These are phyloP conservation scores for Hassar affinis DNA, from an alignment of 2,113 vertebrate species.

Conservation along the genomic window DNA sequence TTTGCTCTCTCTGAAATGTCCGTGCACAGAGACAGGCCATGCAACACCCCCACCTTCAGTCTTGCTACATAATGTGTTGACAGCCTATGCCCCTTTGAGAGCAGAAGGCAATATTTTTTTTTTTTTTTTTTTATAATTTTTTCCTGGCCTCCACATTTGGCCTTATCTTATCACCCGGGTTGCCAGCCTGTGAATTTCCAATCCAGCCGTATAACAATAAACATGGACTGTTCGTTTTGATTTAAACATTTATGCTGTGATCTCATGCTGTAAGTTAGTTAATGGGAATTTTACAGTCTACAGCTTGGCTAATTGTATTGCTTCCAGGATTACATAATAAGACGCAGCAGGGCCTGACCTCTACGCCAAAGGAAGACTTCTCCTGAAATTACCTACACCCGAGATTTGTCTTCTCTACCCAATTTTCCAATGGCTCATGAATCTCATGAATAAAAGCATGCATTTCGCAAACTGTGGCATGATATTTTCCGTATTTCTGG, in stretches of 20 bases:
- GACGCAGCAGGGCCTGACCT: background rate
- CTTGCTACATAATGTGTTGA: constrained; percentile 66
- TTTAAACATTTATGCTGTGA: background rate
- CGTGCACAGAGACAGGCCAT: constrained; percentile 18
- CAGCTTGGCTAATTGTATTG: background rate
- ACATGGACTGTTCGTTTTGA: background rate
- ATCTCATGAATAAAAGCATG: background rate
- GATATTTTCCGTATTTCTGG: background rate
- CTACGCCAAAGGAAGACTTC: background rate
- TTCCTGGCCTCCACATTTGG: background rate
- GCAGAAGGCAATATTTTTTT: constrained; percentile 71
- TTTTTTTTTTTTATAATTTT: constrained; percentile 52
- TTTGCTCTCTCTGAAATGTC: background rate
- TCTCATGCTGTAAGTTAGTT: background rate
- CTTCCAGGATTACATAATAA: background rate
- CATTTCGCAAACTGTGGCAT: background rate
- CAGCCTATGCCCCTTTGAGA: constrained; percentile 69
- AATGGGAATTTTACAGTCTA: background rate
- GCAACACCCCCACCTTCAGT: background rate
- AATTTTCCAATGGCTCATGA: background rate
- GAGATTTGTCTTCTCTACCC: background rate
- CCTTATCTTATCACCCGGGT: background rate
- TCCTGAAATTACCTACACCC: background rate
- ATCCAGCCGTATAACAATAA: background rate
- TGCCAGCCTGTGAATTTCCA: background rate